Evolutionary conservation across 2,888 invertebrate genomes (phyloP).

Genomic region (Euzetes globulus): DNA sequence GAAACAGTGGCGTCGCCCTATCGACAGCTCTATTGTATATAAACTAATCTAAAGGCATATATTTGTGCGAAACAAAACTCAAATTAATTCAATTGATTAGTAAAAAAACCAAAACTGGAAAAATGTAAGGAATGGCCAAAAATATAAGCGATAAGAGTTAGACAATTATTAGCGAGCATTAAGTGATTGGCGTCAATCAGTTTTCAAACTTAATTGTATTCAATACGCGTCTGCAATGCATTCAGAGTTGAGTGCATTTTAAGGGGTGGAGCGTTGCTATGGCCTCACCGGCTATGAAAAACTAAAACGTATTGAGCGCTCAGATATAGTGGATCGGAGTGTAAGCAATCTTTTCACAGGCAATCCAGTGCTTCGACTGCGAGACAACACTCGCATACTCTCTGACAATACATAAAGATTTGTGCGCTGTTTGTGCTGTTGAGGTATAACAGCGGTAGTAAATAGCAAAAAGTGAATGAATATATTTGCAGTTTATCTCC

Average conservation of each 20-base stretch:
- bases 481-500: conserved; percentile 17
- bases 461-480: conserved; percentile 3
- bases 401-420: background rate
- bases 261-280: conserved; percentile 20
- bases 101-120: background rate
- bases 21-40: background rate
- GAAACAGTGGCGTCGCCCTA: background rate
- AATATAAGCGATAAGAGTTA: too few species aligned
- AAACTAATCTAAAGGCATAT: background rate
- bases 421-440: background rate
- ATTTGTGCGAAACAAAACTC: background rate
- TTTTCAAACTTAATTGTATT: background rate
- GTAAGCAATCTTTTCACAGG: conserved; percentile 21
- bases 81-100: background rate
- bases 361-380: conserved; percentile 7
- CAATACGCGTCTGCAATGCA: background rate
- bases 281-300: conserved; percentile 10
- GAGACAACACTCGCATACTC: background rate
- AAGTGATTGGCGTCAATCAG: background rate
- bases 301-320: conserved; percentile 16
- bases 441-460: background rate
- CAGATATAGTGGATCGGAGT: conserved; percentile 22
- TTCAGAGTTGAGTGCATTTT: conserved; percentile 4
- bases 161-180: background rate
- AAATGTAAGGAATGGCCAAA: background rate